Base-by-base conservation (phyloP, 2,113 vertebrate genomes). In the Uropsilus gracilis region DNA sequence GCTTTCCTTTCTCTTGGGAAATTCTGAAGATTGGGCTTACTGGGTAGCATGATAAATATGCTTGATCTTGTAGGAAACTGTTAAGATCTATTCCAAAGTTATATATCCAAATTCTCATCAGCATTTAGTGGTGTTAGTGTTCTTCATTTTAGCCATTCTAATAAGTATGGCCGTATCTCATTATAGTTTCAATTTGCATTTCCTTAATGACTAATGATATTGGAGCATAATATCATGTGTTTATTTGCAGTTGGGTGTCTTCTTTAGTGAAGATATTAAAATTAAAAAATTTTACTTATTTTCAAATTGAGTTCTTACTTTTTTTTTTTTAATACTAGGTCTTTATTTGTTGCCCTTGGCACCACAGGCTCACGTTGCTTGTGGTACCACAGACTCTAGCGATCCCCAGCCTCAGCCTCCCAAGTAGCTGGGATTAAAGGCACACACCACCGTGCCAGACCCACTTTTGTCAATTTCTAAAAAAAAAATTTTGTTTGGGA, bases 111-210 rank as follows among this genome's bases (percentile, higher is more conserved):
- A 63, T 87, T 32, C 37, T 76, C 34, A 50, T 16, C 20, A 55
- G 22, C 30, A 82, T 32, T 53, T 82, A 1, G 12, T 80, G 63
- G 55, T 71, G 18, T 63, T 68, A 86, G 8, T 64, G 55, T 53
- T 42, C 55, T 91, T 86, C 44, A 69, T 53, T 80, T 81, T 81
- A 86, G 75, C n/a, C 8, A 53, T 86, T 86, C 42, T 82, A 34
- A 46, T 59, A 68, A 59, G 10, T 81, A 7, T 89, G 8, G 85
- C 14, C 24, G 28, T 90, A 68, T 46, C 34, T 86, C 28, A 55
- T 75, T n/a, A 46, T 78, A 81, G 50, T 86, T 89, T 86, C 34
- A 82, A 13, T 86, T 86, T 95, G 42, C 17, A 75, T 81, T 93
- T 96, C 37, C 30, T 73, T 46, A 86, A 57, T 59, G 48, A 34